phyloP scores from a whole-genome alignment of 1,140 invertebrate genomes.

The Scaptomyza pallida region DNA sequence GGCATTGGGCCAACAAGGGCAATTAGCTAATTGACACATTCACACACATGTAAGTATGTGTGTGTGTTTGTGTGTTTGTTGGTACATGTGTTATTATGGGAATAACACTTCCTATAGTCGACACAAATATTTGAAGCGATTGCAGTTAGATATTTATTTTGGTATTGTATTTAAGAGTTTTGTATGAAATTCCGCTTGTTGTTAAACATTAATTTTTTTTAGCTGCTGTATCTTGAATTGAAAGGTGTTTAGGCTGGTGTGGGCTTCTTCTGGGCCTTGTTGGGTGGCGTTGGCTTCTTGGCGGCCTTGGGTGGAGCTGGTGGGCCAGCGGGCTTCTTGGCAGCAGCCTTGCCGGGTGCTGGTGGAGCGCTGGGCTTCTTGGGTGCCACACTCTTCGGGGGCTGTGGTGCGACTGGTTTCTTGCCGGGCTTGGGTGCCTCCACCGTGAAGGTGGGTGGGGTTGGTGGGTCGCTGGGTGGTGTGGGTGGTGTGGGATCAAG shows the following conservation, averaged over 20 bases:
- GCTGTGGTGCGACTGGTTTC: constrained; percentile 17
- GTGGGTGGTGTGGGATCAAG: constrained; percentile 56
- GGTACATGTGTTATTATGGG: background rate
- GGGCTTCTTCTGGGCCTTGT: constrained; percentile 63
- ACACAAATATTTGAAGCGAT: constrained; percentile 5
- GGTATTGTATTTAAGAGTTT: constrained; percentile 66
- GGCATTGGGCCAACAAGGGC: constrained; percentile 12
- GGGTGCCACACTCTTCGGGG: constrained; percentile 26
- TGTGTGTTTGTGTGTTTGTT: constrained; percentile 1
- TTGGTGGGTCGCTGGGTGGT: constrained; percentile 60
- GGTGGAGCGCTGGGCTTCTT: constrained; percentile 44
- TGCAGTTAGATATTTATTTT: constrained; percentile 63
- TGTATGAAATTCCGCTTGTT: constrained; percentile 78
- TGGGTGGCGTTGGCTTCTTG: constrained; percentile 65
- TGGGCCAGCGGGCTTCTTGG: constrained; percentile 39
- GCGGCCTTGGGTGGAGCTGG: constrained; percentile 47
- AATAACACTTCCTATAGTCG: background rate
- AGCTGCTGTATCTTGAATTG: constrained; percentile 18
- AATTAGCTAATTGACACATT: constrained; percentile 42
- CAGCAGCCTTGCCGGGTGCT: constrained; percentile 30
- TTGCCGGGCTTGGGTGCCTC: constrained; percentile 45
- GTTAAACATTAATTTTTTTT: constrained; percentile 28
- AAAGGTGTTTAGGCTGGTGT: constrained; percentile 37
- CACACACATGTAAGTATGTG: background rate
- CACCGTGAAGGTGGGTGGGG: constrained; percentile 54